Evolutionary conservation across 2,797 vertebrate species (phyloP).

Genomic region (Anomalospiza imberbis): DNA sequence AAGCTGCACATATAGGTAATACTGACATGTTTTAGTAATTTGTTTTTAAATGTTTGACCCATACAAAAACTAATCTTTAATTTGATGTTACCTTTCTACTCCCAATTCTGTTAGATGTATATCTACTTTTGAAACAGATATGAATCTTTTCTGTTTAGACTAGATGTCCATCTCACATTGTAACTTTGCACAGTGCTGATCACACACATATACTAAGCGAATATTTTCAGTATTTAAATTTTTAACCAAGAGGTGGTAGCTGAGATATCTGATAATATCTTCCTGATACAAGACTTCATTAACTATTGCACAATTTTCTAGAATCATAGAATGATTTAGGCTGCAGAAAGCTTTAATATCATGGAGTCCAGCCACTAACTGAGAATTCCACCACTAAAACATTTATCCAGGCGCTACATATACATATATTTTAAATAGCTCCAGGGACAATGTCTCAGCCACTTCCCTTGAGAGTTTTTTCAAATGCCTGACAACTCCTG

Average conservation of each 20-base stretch:
- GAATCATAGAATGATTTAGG: neutral
- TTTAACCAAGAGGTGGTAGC: neutral
- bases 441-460: neutral
- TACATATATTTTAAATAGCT: neutral
- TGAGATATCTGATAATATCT: neutral
- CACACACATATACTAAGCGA: neutral
- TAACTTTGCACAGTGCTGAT: neutral
- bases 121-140: constrained; percentile 31
- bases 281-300: neutral
- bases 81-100: constrained; percentile 50
- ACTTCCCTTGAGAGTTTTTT: neutral
- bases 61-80: constrained; percentile 55
- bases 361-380: rapidly evolving
- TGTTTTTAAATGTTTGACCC: constrained; percentile 57
- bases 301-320: neutral
- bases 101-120: neutral
- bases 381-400: neutral
- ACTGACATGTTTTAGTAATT: constrained; percentile 49
- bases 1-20: constrained; percentile 43
- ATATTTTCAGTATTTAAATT: neutral
- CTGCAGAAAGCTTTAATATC: neutral
- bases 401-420: neutral
- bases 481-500: neutral
- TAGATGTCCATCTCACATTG: neutral
- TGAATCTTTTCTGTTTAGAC: constrained; percentile 44